Percentiles rank a stretch among this genome's conserved stretches.
phyloP scores from a whole-genome alignment of 1,140 invertebrate genomes.

The Lamellibrachia luymesi region DNA sequence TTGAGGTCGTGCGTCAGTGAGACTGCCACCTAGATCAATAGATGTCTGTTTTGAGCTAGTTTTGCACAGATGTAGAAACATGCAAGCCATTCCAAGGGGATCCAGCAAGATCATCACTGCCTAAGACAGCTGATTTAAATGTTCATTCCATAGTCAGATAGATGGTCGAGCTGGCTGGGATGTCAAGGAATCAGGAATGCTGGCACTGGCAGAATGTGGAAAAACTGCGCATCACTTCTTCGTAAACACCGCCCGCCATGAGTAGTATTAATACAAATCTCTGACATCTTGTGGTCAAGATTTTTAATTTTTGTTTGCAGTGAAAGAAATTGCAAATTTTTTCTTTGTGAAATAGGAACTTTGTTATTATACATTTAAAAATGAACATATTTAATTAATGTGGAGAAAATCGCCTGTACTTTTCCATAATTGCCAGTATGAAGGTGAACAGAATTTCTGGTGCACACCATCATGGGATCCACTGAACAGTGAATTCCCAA shows the following conservation, averaged over 20 bases:
- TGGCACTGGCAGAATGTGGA: background rate
- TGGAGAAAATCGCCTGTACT: too few relatives aligned
- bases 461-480: too few relatives aligned
- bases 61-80: background rate
- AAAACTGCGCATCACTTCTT: background rate
- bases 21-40: background rate
- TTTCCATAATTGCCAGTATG: too few relatives aligned
- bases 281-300: background rate
- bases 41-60: background rate
- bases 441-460: too few relatives aligned
- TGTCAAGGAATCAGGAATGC: background rate
- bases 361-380: background rate
- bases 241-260: background rate
- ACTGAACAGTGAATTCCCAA: too few relatives aligned
- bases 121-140: background rate
- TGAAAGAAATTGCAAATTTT: background rate
- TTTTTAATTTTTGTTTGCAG: too few relatives aligned
- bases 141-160: background rate
- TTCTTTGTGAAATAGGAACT: background rate
- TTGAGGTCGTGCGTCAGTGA: background rate
- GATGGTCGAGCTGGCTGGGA: background rate
- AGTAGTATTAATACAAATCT: background rate
- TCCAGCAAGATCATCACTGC: background rate
- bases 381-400: too few relatives aligned
- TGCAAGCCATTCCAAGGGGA: background rate